Percentiles rank a stretch among this genome's conserved stretches.
Evolutionary conservation across 1,140 invertebrate genomes (phyloP).

Genomic region (Spodoptera litura): DNA sequence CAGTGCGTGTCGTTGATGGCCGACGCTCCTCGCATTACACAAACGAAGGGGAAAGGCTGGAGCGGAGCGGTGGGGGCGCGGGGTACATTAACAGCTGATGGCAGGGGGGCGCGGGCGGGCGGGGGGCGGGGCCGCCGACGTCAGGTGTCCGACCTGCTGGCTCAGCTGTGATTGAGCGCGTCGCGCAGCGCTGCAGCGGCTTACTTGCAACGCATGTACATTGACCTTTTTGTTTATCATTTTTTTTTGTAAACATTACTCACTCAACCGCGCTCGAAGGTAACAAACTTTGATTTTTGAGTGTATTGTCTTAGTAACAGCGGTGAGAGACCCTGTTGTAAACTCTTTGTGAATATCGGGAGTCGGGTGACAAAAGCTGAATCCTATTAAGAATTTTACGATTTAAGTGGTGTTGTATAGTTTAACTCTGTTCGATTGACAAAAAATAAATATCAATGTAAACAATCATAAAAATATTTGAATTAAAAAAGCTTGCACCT

Average conservation of each 20-base stretch:
- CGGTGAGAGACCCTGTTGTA: background rate
- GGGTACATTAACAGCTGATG: conserved; percentile 83
- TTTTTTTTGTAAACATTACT: conserved; percentile 65
- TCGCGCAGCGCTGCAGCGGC: conserved; percentile 70
- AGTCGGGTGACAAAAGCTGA: conserved; percentile 32
- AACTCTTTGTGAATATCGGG: conserved; percentile 9
- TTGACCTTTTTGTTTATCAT: conserved; percentile 79
- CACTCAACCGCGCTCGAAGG: conserved; percentile 22
- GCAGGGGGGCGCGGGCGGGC: conserved; percentile 54
- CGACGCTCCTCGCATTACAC: conserved; percentile 80
- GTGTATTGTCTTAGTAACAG: conserved; percentile 34
- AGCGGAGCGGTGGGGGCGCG: conserved; percentile 59
- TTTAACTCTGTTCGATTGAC: background rate
- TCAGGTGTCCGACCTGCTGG: conserved; percentile 78
- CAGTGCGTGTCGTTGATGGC: conserved; percentile 43
- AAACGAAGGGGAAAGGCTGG: conserved; percentile 83
- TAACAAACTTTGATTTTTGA: conserved; percentile 5
- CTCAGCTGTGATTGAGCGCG: conserved; percentile 76
- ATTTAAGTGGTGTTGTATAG: conserved; percentile 3
- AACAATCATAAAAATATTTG: background rate
- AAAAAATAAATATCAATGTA: background rate
- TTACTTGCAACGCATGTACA: conserved; percentile 59
- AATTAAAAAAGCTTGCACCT: background rate
- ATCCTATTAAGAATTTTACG: conserved; percentile 5
- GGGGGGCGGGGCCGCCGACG: conserved; percentile 62